A percentile compares a stretch with the other conserved stretches of the same genome.
phyloP scores from a whole-genome alignment of 2,797 vertebrate genomes.

The Pseudochromis fuscus region DNA sequence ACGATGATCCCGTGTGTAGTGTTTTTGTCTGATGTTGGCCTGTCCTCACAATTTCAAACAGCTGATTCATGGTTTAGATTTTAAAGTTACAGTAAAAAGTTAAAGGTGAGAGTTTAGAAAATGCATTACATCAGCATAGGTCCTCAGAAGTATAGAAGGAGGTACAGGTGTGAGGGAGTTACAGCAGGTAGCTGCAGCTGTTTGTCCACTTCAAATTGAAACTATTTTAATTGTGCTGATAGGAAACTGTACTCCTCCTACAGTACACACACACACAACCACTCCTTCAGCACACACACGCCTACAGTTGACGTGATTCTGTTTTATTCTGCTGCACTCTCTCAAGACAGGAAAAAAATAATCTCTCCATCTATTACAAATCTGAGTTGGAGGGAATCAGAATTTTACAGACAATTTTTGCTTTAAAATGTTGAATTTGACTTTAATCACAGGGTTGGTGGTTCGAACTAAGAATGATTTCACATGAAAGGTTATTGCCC shows the following conservation, averaged over 20 bases:
- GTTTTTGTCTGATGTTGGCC: neutral
- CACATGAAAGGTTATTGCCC: no score
- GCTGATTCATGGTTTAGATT: neutral
- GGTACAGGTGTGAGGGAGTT: neutral
- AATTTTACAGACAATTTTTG: no score
- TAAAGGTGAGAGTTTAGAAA: neutral
- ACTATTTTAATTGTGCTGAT: constrained; percentile 69
- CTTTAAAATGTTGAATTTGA: no score
- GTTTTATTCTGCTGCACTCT: neutral
- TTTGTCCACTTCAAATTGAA: constrained; percentile 56
- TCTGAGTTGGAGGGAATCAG: no score
- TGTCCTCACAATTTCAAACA: no score
- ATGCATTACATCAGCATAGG: no score
- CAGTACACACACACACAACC: constrained; percentile 34
- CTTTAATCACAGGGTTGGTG: no score
- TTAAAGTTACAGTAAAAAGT: neutral
- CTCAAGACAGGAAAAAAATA: neutral
- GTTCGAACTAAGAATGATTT: no score
- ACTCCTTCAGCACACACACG: constrained; percentile 59
- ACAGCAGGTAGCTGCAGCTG: constrained; percentile 24
- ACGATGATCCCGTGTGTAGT: neutral
- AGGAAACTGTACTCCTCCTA: constrained; percentile 53
- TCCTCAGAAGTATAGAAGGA: neutral
- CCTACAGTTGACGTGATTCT: constrained; percentile 20
- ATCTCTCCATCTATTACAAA: no score